phyloP scores from a whole-genome alignment of 2,888 invertebrate genomes.

The Apamea sordens region DNA sequence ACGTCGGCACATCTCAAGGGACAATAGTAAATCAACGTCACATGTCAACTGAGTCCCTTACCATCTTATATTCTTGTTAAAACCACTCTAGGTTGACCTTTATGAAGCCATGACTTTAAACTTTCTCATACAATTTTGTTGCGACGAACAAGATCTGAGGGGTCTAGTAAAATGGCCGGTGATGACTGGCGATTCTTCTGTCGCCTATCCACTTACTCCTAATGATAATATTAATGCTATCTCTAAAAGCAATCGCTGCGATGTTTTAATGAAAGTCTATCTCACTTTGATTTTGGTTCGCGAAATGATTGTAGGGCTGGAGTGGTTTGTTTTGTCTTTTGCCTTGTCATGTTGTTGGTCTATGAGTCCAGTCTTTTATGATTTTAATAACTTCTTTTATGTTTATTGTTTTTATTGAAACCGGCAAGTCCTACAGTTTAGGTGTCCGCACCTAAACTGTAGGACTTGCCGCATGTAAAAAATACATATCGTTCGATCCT shows the following conservation, averaged over 20 bases:
- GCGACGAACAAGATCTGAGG: constrained; percentile 61
- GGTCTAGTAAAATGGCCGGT: constrained; percentile 74
- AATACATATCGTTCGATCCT: background rate
- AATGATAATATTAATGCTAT: constrained; percentile 89
- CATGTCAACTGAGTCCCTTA: constrained; percentile 86
- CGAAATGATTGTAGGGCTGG: constrained; percentile 39
- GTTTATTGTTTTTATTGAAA: background rate
- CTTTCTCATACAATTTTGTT: constrained; percentile 56
- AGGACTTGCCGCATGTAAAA: background rate
- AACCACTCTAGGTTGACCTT: constrained; percentile 75
- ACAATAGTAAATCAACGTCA: constrained; percentile 90
- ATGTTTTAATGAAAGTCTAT: constrained; percentile 72
- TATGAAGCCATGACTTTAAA: constrained; percentile 73
- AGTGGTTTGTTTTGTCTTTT: constrained; percentile 22
- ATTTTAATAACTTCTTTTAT: background rate
- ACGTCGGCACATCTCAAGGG: constrained; percentile 82
- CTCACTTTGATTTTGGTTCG: constrained; percentile 65
- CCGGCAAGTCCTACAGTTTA: background rate
- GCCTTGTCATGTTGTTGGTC: constrained; percentile 2
- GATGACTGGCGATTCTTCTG: constrained; percentile 86
- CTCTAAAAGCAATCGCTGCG: constrained; percentile 83
- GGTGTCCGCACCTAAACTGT: background rate
- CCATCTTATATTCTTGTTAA: constrained; percentile 76
- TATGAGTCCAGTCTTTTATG: background rate
- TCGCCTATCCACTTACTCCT: constrained; percentile 87